A percentile compares a stretch with the other conserved stretches of the same genome.
These are phyloP conservation scores for Caloenas nicobarica DNA, from an alignment of 2,113 vertebrate genomes.

Conservation along the genomic window DNA sequence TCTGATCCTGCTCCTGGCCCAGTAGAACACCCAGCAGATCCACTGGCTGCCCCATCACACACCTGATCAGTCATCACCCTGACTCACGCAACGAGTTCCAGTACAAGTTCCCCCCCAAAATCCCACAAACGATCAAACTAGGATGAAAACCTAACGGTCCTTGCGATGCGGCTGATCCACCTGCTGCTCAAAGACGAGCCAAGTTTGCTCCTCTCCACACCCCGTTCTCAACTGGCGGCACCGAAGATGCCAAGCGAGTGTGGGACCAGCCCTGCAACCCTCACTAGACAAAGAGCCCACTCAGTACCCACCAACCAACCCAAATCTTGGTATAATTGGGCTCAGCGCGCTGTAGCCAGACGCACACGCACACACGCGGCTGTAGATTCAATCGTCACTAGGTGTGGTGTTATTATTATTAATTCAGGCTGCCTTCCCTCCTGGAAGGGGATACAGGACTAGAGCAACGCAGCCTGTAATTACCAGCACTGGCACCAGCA, in stretches of 20 bases:
- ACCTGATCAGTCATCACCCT: background rate
- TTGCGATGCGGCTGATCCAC: background rate
- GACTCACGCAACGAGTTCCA: background rate
- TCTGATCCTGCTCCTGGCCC: background rate
- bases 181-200: background rate
- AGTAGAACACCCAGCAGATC: background rate
- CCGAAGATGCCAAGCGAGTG: background rate
- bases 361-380: background rate
- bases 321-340: background rate
- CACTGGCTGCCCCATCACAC: background rate
- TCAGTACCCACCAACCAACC: background rate
- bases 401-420: background rate
- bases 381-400: background rate
- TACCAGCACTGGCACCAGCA: background rate
- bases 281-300: background rate
- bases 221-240: background rate
- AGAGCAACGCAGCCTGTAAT: background rate
- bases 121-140: background rate
- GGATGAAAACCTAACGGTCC: background rate
- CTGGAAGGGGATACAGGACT: background rate
- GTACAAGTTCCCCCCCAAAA: background rate
- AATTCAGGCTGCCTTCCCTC: background rate
- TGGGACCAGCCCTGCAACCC: background rate
- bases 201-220: background rate
- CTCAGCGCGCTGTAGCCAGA: background rate